Conservation (phyloP, 2,888 invertebrate genomes). For the Steinernema carpocapsae region DNA sequence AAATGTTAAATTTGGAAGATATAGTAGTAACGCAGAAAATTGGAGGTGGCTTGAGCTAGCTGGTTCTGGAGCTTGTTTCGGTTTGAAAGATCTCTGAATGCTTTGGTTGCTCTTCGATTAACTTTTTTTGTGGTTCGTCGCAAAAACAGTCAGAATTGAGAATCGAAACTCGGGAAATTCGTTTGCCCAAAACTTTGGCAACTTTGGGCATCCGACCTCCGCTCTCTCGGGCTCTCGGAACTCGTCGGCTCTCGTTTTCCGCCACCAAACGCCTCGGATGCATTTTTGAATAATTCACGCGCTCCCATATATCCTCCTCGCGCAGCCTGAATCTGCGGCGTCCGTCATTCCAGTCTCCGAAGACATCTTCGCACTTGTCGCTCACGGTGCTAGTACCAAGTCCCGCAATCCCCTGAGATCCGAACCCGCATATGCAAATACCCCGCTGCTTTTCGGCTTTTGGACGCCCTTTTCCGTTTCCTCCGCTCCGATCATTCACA, state of each 20-base stretch:
- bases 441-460: background rate
- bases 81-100: too few relatives aligned
- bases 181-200: too few relatives aligned
- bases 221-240: background rate
- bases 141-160: too few relatives aligned
- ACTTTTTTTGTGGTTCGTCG: too few relatives aligned
- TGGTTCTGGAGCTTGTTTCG: too few relatives aligned
- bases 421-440: background rate
- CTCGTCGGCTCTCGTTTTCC: background rate
- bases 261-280: background rate
- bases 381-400: background rate
- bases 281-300: constrained; percentile 29
- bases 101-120: too few relatives aligned
- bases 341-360: constrained; percentile 32
- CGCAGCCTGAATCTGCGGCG: constrained; percentile 20
- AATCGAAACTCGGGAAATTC: too few relatives aligned
- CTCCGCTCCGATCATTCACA: constrained; percentile 2
- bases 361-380: constrained; percentile 35
- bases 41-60: too few relatives aligned
- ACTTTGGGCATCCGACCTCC: too few relatives aligned
- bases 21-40: too few relatives aligned
- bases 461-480: background rate
- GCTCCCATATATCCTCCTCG: background rate
- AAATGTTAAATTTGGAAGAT: too few relatives aligned
- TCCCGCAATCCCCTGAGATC: background rate